These are phyloP conservation scores for Malthinus seriepunctatus DNA, from an alignment of 2,888 invertebrate species.

Conservation along the genomic window DNA sequence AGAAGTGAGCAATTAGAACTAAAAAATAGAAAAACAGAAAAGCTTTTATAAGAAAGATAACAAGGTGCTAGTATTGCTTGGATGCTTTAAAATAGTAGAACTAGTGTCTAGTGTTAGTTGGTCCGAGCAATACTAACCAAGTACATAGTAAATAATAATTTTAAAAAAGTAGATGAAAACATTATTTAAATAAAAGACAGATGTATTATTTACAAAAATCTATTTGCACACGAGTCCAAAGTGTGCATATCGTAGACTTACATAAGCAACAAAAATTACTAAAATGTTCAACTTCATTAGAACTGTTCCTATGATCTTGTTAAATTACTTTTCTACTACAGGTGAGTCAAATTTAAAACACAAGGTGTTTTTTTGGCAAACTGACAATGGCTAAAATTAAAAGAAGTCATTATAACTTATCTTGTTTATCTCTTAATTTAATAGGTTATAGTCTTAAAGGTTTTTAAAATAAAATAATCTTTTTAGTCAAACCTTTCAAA, in stretches of 20 bases:
- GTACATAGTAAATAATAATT: not conserved
- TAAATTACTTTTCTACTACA: slow-evolving; percentile 1
- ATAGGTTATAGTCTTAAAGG: not conserved
- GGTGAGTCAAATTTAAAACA: slow-evolving; percentile 2
- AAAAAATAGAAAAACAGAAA: no score
- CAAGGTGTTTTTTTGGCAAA: slow-evolving; percentile 15
- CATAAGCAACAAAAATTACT: not conserved
- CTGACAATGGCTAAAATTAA: slow-evolving; percentile 16
- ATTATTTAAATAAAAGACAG: no score
- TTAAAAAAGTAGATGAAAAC: not conserved
- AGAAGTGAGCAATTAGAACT: no score
- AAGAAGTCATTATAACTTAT: not conserved
- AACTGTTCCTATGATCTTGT: not conserved
- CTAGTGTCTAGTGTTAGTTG: no score
- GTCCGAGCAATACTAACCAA: no score
- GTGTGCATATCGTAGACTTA: not conserved
- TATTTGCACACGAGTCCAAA: slow-evolving; percentile 18
- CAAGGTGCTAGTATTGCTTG: no score
- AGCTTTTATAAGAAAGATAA: no score
- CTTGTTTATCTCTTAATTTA: not conserved
- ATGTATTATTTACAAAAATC: no score
- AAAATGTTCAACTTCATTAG: slow-evolving; percentile 4
- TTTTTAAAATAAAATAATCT: not conserved
- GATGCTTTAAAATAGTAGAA: no score
- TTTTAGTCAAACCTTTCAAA: no score